Evolutionary conservation across 1,140 invertebrate species (phyloP).

Genomic region (Euura lappo): DNA sequence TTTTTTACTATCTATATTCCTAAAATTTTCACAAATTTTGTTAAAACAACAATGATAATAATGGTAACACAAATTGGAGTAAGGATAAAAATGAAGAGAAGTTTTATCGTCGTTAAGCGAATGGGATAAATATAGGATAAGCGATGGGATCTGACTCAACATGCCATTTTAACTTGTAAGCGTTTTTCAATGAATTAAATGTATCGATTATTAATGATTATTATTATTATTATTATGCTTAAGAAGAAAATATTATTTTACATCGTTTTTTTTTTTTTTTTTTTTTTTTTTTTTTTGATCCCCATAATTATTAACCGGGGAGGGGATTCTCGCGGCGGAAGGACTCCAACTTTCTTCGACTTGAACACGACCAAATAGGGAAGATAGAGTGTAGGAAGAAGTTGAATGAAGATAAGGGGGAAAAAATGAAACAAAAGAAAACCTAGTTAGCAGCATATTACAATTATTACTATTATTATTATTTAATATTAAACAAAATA

Average conservation of each 20-base stretch:
- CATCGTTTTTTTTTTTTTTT: neutral
- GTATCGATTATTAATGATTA: conserved; percentile 12
- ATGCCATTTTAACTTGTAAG: conserved; percentile 45
- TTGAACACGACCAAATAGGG: neutral
- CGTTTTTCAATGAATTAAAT: conserved; percentile 23
- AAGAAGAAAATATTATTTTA: neutral
- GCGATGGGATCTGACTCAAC: conserved; percentile 31
- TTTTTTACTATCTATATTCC: too few species aligned
- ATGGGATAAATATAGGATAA: neutral
- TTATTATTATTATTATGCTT: conserved; percentile 16
- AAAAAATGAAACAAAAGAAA: neutral
- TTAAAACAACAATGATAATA: too few species aligned
- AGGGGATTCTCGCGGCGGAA: neutral
- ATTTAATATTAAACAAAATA: neutral
- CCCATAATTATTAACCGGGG: neutral
- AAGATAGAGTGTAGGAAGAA: neutral
- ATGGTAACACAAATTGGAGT: neutral
- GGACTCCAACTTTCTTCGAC: neutral
- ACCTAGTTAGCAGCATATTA: neutral
- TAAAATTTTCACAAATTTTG: neutral
- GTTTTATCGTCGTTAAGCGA: neutral
- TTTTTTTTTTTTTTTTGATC: neutral
- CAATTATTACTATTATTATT: neutral
- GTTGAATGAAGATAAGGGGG: neutral
- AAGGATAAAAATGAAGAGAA: neutral